Base-by-base conservation (phyloP, 2,113 vertebrate genomes). In the Helogale parvula region DNA sequence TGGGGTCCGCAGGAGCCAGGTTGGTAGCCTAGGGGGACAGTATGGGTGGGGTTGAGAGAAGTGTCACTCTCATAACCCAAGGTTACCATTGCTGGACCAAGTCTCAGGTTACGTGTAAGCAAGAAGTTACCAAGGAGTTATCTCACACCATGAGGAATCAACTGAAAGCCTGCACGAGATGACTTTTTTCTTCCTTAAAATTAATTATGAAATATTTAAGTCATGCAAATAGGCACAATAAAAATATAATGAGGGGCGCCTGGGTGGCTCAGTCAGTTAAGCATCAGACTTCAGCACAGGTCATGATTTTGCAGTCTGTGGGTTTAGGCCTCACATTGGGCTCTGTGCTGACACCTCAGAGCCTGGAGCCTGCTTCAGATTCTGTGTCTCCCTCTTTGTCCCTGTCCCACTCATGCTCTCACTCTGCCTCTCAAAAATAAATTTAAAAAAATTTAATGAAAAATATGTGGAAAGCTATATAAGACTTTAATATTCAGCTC, bases 1-100 rank as follows among this genome's bases (percentile, higher is more conserved):
- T 99, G 3, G 99, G 99, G 96, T 99, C 99, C 13, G 98, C 98
- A 19, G 99, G 99, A 94, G 99, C 98, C 98, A 99, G 98, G 94
- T 98, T 99, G 4, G 99, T 99, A 97, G 99, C 99, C 99, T 99
- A 98, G 27, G 23, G n/a, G 38, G 47, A 68, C 1, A 14, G 77
- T 27, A 52, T 15, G 23, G 54, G 31, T 68, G 16, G 17, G 71
- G 65, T 4, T 66, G 68, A 81, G 63, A 90, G 29, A 81, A 92
- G 33, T 0, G 3, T 60, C 65, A 69, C 21, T 17, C 52, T 68
- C 47, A 41, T 23, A 86, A 72, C 66, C 77, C 8, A 68, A 47
- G 82, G 52, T 68, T 66, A 71, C 31, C 41, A 60, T 57, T 50
- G 72, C 52, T 47, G 47, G 27, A 79, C 41, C 52, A 63, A 41